These are phyloP conservation scores for Drosophila malerkotliana DNA, from an alignment of 1,140 invertebrate species.

Conservation along the genomic window DNA sequence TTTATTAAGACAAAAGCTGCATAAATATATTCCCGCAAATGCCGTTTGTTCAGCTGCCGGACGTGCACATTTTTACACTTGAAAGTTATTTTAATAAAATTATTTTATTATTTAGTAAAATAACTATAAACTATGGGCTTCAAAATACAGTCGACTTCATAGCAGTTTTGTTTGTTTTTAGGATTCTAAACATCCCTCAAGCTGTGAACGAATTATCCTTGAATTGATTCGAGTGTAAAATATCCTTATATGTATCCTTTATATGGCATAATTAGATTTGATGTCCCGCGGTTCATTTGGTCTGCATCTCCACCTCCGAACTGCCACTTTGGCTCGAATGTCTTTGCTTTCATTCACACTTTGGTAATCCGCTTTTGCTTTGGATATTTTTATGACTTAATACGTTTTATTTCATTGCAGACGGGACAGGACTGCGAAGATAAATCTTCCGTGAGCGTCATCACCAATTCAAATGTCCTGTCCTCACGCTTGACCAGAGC, in stretches of 20 bases:
- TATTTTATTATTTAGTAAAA: background rate
- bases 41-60: slow-evolving; percentile 55
- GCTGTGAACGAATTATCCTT: background rate
- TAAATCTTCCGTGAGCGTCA: slow-evolving; percentile 72
- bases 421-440: slow-evolving; percentile 46
- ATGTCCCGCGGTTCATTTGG: slow-evolving; percentile 56
- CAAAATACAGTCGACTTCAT: background rate
- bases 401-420: slow-evolving; percentile 79
- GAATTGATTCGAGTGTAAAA: slow-evolving; percentile 8
- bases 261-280: slow-evolving; percentile 80
- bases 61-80: slow-evolving; percentile 46
- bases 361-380: slow-evolving; percentile 72
- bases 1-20: slow-evolving; percentile 81
- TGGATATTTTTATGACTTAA: slow-evolving; percentile 76
- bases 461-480: slow-evolving; percentile 77
- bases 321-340: slow-evolving; percentile 23
- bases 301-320: slow-evolving; percentile 13
- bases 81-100: background rate
- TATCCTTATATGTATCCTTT: slow-evolving; percentile 17
- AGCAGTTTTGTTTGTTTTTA: no score
- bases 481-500: slow-evolving; percentile 72
- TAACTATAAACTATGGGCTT: background rate
- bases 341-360: slow-evolving; percentile 63
- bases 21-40: slow-evolving; percentile 58
- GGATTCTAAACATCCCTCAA: background rate